A percentile compares a stretch with the other conserved stretches of the same genome.
Evolutionary conservation across 2,888 invertebrate genomes (phyloP).

Genomic region (Punctoribates punctum): DNA sequence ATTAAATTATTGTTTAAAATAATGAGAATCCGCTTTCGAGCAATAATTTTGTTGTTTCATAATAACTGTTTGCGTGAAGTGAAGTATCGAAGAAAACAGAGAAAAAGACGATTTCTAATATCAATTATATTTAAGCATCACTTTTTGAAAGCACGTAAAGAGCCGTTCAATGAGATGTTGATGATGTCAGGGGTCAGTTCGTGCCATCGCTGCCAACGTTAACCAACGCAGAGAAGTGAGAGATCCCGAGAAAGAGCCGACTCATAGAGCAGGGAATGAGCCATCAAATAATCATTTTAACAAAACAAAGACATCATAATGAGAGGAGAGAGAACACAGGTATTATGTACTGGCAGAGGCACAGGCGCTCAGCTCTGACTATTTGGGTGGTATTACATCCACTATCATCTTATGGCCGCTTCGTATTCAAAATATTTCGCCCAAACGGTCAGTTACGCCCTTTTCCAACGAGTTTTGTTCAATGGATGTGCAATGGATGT

Average conservation of each 20-base stretch:
- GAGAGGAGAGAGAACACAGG: neutral
- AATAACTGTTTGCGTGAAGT: slow-evolving; percentile 30
- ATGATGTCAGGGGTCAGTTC: slow-evolving; percentile 29
- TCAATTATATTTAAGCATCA: slow-evolving; percentile 31
- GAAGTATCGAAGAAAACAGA: slow-evolving; percentile 5
- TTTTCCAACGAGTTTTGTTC: slow-evolving; percentile 3
- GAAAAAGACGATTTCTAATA: slow-evolving; percentile 23
- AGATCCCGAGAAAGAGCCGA: slow-evolving; percentile 20
- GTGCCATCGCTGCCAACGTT: slow-evolving; percentile 24
- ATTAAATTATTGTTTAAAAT: slow-evolving; percentile 15
- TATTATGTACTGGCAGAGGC: neutral
- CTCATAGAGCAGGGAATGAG: slow-evolving; percentile 9
- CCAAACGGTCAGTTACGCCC: slow-evolving; percentile 37
- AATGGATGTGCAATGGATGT: neutral
- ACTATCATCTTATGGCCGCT: slow-evolving; percentile 8
- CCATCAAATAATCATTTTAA: slow-evolving; percentile 29
- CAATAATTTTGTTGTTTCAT: neutral
- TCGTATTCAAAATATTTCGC: neutral
- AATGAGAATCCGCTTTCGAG: neutral
- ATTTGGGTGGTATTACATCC: slow-evolving; percentile 28
- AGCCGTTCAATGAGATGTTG: slow-evolving; percentile 31
- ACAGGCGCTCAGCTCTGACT: neutral
- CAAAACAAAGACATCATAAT: slow-evolving; percentile 36
- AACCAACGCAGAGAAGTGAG: neutral
- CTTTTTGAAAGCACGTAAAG: slow-evolving; percentile 20